Evolutionary conservation across 2,113 vertebrate genomes (phyloP), one percentile per base, ranked within the genome.

Genomic region (Mugil cephalus): DNA sequence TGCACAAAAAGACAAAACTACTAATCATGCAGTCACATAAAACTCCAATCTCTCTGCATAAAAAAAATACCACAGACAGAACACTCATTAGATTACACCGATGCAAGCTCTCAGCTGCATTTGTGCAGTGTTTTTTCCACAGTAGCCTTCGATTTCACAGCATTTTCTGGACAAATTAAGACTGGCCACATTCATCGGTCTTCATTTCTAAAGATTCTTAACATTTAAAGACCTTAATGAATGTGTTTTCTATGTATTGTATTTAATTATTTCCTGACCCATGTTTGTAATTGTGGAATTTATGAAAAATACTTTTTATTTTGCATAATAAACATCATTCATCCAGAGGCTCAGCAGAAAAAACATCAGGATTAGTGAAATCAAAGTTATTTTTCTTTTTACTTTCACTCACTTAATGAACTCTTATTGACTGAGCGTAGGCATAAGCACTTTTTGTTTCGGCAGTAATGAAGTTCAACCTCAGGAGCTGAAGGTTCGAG

Each of bases 381-480:
- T 38, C 11, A 43, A 34, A 54, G 7, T 13, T 10, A 17, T 55
- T 40, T 50, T 69, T 75, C 50, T 40, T 50, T 69, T 75, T 14
- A 47, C 71, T 48, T 19, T 47, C 34, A 2, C 10, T 64, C 10
- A 10, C 46, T 18, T 50, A 15, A 61, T 55, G 39, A 40, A 59
- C n/a, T 14, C 5, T 1, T n/a, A 21, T 38, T 9, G 17, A 42
- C 53, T 24, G 14, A 30, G 24, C 9, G 3, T 13, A 54, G 21
- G 15, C 34, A 36, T 35, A 18, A 21, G n/a, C 35, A 54, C 39
- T 47, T 61, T 24, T 5, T 42, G 1, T 56, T 69, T 60, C 5
- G 35, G 47, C 47, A 38, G 66, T 64, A 46, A 60, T 52, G n/a
- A 67, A 19, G 50, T 61, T 73, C 13, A 74, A 17, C 46, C n/a